A percentile compares a stretch with the other conserved stretches of the same genome.
These are phyloP conservation scores for Drosophila pandora DNA, from an alignment of 1,140 invertebrate genomes.

Conservation along the genomic window DNA sequence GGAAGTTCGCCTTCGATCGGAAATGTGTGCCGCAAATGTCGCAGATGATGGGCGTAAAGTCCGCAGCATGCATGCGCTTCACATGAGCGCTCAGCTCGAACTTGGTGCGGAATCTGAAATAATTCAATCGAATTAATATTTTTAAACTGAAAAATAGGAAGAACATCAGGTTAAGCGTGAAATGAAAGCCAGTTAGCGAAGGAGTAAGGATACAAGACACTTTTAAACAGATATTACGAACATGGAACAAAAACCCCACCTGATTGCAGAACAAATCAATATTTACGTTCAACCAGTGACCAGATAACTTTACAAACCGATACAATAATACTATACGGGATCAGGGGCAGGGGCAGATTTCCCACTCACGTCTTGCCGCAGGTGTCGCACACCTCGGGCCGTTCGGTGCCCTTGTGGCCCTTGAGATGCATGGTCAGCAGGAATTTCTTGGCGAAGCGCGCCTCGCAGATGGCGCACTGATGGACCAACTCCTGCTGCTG, in stretches of 20 bases:
- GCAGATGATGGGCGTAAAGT: constrained; percentile 72
- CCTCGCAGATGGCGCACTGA: constrained; percentile 60
- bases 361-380: constrained; percentile 64
- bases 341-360: background rate
- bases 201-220: too few relatives aligned
- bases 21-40: constrained; percentile 73
- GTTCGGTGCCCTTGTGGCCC: constrained; percentile 66
- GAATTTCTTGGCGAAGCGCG: constrained; percentile 74
- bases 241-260: too few relatives aligned
- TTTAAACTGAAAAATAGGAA: too few relatives aligned
- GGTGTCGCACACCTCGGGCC: constrained; percentile 62
- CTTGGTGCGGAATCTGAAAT: constrained; percentile 60
- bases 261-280: background rate
- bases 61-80: constrained; percentile 64
- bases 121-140: background rate
- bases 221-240: too few relatives aligned
- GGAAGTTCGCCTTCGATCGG: constrained; percentile 72
- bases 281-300: background rate
- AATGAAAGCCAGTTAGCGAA: background rate
- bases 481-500: constrained; percentile 69
- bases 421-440: constrained; percentile 73
- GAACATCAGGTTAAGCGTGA: background rate
- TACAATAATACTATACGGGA: background rate
- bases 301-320: background rate
- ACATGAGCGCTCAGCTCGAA: constrained; percentile 61